phyloP scores from a whole-genome alignment of 2,888 invertebrate species.

The Aphodius sticticus region DNA sequence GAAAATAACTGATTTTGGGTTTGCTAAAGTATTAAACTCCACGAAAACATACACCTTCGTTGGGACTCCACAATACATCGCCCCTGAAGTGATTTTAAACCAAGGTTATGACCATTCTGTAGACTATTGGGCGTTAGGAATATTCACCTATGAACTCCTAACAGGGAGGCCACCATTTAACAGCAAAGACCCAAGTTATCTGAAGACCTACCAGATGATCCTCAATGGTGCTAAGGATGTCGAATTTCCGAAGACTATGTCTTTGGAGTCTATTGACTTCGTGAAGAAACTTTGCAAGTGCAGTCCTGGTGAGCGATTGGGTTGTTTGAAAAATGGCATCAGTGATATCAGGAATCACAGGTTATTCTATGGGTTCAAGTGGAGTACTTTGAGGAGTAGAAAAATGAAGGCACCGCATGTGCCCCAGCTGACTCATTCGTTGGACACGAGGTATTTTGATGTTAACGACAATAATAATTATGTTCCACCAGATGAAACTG shows the following conservation, averaged over 20 bases:
- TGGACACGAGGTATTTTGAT: conserved; percentile 85
- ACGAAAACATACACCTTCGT: conserved; percentile 93
- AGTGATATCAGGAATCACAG: conserved; percentile 84
- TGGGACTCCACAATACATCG: conserved; percentile 90
- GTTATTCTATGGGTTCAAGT: conserved; percentile 92
- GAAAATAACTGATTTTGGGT: conserved; percentile 93
- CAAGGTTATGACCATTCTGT: conserved; percentile 83
- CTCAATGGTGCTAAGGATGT: conserved; percentile 90
- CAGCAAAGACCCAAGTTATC: conserved; percentile 81
- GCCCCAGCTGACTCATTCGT: conserved; percentile 71
- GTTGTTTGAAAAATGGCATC: conserved; percentile 85
- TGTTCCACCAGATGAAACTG: conserved; percentile 81
- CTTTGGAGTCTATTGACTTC: conserved; percentile 79
- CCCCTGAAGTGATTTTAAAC: conserved; percentile 89
- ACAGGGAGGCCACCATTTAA: conserved; percentile 86
- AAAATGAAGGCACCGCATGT: conserved; percentile 77
- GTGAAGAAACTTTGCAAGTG: conserved; percentile 85
- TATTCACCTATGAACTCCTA: conserved; percentile 84
- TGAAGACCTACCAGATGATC: conserved; percentile 94
- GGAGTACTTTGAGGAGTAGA: conserved; percentile 78
- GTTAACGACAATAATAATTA: conserved; percentile 80
- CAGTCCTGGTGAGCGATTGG: conserved; percentile 85
- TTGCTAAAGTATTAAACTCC: conserved; percentile 82
- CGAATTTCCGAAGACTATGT: conserved; percentile 75
- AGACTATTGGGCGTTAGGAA: conserved; percentile 93